phyloP scores from a whole-genome alignment of 2,888 invertebrate species.

The Liodrosophila aerea region DNA sequence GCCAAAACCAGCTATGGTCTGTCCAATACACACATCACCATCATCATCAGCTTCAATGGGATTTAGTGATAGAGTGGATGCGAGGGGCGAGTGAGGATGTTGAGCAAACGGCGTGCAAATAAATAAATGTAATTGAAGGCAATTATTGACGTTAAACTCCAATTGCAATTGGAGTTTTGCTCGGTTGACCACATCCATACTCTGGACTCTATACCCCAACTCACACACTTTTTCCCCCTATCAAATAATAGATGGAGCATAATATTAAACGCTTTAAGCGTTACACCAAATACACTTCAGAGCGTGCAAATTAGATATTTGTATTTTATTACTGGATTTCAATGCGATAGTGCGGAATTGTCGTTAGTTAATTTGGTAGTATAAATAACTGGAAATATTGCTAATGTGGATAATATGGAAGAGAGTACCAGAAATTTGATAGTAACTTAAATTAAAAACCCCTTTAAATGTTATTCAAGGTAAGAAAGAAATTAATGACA shows the following conservation, averaged over 20 bases:
- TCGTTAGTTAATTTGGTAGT: too few relatives aligned
- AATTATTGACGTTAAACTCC: slow-evolving; percentile 71
- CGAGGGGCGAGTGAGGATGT: background rate
- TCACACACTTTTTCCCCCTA: background rate
- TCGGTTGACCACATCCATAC: slow-evolving; percentile 35
- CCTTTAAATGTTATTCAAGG: too few relatives aligned
- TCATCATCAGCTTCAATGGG: slow-evolving; percentile 17
- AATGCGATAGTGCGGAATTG: slow-evolving; percentile 29
- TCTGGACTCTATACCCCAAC: background rate
- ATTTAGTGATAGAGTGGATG: background rate
- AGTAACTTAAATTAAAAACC: too few relatives aligned
- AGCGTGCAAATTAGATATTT: slow-evolving; percentile 46
- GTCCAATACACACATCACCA: slow-evolving; percentile 30
- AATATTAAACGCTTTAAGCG: slow-evolving; percentile 48
- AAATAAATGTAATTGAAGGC: slow-evolving; percentile 78
- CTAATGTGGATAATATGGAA: too few relatives aligned
- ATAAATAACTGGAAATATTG: background rate
- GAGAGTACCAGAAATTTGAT: too few relatives aligned
- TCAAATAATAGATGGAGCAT: slow-evolving; percentile 29
- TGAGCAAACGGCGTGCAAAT: slow-evolving; percentile 59
- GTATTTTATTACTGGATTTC: slow-evolving; percentile 38
- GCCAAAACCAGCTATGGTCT: slow-evolving; percentile 44
- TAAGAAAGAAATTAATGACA: too few relatives aligned
- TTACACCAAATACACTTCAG: slow-evolving; percentile 28
- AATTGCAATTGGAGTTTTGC: slow-evolving; percentile 56